Evolutionary conservation across 2,888 invertebrate genomes (phyloP).

Genomic region (Colostygia pectinataria): DNA sequence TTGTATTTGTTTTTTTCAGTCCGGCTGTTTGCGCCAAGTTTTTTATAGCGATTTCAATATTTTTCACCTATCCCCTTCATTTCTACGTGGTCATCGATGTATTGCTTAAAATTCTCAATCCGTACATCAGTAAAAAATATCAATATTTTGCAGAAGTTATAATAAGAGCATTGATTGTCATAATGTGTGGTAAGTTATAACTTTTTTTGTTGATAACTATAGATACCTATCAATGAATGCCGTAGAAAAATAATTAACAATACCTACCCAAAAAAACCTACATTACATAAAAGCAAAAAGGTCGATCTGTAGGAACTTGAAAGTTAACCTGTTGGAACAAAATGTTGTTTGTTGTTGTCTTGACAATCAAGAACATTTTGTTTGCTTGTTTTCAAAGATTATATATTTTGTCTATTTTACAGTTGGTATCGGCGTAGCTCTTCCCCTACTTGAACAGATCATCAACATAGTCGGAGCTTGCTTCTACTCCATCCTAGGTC

Average conservation of each 20-base stretch:
- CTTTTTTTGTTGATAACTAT: too few species aligned
- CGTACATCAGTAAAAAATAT: conserved; percentile 81
- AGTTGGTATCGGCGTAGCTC: conserved; percentile 75
- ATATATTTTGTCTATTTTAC: too few species aligned
- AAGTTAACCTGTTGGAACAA: too few species aligned
- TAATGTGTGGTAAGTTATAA: too few species aligned
- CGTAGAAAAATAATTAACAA: too few species aligned
- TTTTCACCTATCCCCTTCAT: conserved; percentile 96
- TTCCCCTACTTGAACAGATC: conserved; percentile 74
- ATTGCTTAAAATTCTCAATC: conserved; percentile 88
- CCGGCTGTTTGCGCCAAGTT: conserved; percentile 90
- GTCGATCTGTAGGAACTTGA: too few species aligned
- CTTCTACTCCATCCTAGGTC: conserved; percentile 88
- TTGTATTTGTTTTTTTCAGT: conserved; percentile 70
- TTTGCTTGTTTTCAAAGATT: too few species aligned
- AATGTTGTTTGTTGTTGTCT: too few species aligned
- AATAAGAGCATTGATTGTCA: conserved; percentile 54
- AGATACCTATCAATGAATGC: too few species aligned
- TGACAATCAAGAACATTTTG: too few species aligned
- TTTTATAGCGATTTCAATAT: conserved; percentile 93
- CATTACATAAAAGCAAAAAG: too few species aligned
- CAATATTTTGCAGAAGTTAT: conserved; percentile 52
- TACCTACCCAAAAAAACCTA: too few species aligned
- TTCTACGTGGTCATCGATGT: conserved; percentile 96
- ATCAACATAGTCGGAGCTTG: conserved; percentile 77